Percentiles rank a stretch among this genome's conserved stretches.
These are phyloP conservation scores for Pentamera pediparva DNA, from an alignment of 53 echinoderm and acorn worm genomes.

Conservation along the genomic window DNA sequence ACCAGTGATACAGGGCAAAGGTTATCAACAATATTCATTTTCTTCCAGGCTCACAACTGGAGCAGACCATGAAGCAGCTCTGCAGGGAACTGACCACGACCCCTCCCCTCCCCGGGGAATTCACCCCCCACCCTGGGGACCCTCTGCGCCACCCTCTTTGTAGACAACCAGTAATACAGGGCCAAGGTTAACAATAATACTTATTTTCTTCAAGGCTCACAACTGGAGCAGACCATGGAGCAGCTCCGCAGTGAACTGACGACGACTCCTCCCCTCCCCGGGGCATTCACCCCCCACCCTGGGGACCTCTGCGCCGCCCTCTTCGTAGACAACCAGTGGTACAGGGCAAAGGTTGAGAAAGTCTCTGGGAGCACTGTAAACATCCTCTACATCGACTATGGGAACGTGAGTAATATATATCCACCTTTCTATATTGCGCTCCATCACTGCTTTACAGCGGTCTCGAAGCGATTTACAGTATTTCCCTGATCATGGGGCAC, in stretches of 20 bases:
- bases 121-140: conserved; percentile 65
- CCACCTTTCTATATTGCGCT: neutral
- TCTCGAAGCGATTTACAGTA: no score
- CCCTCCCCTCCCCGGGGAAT: conserved; percentile 75
- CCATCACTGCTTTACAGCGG: neutral
- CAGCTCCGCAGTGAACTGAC: conserved; percentile 72
- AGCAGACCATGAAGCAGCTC: conserved; percentile 83
- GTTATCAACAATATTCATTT: no score
- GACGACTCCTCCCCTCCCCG: conserved; percentile 68
- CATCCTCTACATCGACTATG: conserved; percentile 88
- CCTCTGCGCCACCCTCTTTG: conserved; percentile 80
- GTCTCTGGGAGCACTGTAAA: conserved; percentile 46
- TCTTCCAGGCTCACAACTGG: conserved; percentile 70
- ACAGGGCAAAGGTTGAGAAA: conserved; percentile 70
- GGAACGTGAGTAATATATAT: conserved; percentile 91
- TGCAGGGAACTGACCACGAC: conserved; percentile 65
- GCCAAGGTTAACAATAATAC: conserved; percentile 52
- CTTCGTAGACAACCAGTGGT: conserved; percentile 91
- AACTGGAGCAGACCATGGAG: conserved; percentile 89
- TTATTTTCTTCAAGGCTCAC: conserved; percentile 50
- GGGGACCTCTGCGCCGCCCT: conserved; percentile 86
- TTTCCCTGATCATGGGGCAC: no score
- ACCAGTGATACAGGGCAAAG: conserved; percentile 83
- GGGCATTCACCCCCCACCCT: conserved; percentile 59
- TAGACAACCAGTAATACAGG: conserved; percentile 88